Conservation (phyloP, 2,113 vertebrate genomes). For the Leptobrachium ailaonicum region DNA sequence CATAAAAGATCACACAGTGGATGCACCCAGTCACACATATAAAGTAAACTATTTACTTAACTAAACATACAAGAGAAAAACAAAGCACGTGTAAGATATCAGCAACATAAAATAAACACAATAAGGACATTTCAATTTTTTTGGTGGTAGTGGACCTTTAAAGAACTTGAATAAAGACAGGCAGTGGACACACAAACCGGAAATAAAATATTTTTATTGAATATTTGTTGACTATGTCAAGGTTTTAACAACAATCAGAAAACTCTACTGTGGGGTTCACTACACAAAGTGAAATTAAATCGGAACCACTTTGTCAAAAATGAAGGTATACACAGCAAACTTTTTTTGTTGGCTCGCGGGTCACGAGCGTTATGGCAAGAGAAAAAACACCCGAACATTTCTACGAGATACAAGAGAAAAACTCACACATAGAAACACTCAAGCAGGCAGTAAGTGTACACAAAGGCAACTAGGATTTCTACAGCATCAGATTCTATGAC, state of each 20-base stretch:
- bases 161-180: not conserved
- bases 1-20: too few relatives aligned
- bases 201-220: conserved; percentile 99
- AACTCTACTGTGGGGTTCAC: conserved; percentile 97
- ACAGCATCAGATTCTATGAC: conserved; percentile 97
- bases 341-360: conserved; percentile 81
- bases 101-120: too few relatives aligned
- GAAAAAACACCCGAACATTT: conserved; percentile 95
- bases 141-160: too few relatives aligned
- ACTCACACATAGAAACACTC: conserved; percentile 97
- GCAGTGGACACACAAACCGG: conserved; percentile 84
- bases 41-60: too few relatives aligned
- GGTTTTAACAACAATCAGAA: conserved; percentile 98
- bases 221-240: conserved; percentile 94
- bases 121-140: too few relatives aligned
- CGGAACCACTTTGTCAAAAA: conserved; percentile 97
- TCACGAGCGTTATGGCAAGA: conserved; percentile 90
- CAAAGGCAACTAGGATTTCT: conserved; percentile 99
- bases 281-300: conserved; percentile 98
- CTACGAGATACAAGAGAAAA: conserved; percentile 97
- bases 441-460: conserved; percentile 99
- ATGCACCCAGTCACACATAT: too few relatives aligned
- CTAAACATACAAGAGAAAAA: not conserved
- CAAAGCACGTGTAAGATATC: too few relatives aligned
- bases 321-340: conserved; percentile 96